These are phyloP conservation scores for Unio pictorum DNA, from an alignment of 2,888 invertebrate species.

Conservation along the genomic window DNA sequence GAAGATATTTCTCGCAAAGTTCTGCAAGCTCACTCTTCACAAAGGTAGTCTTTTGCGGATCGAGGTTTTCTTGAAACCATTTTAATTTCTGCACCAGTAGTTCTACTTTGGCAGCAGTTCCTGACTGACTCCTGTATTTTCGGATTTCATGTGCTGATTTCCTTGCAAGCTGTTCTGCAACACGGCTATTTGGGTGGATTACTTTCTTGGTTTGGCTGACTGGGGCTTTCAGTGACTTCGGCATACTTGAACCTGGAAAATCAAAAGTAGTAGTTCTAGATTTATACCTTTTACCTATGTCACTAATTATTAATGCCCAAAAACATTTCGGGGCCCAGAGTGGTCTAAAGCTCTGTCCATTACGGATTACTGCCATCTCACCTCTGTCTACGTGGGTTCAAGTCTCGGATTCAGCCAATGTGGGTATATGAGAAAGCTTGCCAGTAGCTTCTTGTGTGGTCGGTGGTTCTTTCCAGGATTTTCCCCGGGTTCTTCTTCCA, in stretches of 20 bases:
- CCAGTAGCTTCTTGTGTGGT: too few species aligned
- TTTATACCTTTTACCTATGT: too few species aligned
- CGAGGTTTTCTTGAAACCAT: slow-evolving; percentile 83
- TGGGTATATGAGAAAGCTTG: too few species aligned
- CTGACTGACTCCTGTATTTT: slow-evolving; percentile 48
- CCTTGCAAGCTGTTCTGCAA: slow-evolving; percentile 82
- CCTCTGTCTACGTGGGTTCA: too few species aligned
- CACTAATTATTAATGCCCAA: too few species aligned
- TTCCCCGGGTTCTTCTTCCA: too few species aligned
- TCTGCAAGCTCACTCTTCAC: slow-evolving; percentile 76
- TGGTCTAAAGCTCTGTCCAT: too few species aligned
- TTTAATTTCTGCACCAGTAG: slow-evolving; percentile 80
- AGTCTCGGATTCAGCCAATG: too few species aligned
- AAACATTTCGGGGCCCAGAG: too few species aligned
- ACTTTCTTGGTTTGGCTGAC: slow-evolving; percentile 49
- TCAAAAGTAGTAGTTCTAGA: too few species aligned
- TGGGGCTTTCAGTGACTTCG: slow-evolving; percentile 57
- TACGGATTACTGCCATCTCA: too few species aligned
- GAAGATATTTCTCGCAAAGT: slow-evolving; percentile 73
- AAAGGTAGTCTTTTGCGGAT: slow-evolving; percentile 75
- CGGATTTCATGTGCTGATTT: slow-evolving; percentile 78
- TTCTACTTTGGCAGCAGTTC: slow-evolving; percentile 42
- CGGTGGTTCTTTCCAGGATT: too few species aligned
- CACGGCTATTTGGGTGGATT: slow-evolving; percentile 87
- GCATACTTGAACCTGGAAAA: slow-evolving; percentile 34